Evolutionary conservation across 2,797 vertebrate genomes (phyloP).

Genomic region (Sciurus vulgaris): DNA sequence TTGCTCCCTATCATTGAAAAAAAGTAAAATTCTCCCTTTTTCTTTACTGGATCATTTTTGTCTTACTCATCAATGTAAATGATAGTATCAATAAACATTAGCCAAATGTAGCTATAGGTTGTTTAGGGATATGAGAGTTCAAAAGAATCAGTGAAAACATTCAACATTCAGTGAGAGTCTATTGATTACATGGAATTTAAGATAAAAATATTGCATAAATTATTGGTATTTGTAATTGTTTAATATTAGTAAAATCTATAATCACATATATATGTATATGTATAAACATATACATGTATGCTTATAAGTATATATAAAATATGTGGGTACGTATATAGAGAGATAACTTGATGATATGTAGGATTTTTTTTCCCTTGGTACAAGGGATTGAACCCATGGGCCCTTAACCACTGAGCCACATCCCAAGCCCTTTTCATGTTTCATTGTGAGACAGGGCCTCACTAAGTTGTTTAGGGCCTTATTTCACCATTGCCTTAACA

Average conservation of each 20-base stretch:
- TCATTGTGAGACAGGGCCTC: too few relatives aligned
- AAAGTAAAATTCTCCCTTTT: not conserved
- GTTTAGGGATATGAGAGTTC: not conserved
- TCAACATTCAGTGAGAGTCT: not conserved
- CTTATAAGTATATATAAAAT: too few relatives aligned
- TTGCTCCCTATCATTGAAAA: not conserved
- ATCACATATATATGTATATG: not conserved
- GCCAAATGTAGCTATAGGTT: not conserved
- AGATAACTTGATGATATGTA: too few relatives aligned
- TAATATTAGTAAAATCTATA: not conserved
- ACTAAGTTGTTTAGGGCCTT: not conserved
- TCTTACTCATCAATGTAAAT: not conserved
- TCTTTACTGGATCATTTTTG: constrained; percentile 5
- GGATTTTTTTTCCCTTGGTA: too few relatives aligned
- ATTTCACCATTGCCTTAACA: not conserved
- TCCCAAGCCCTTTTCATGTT: too few relatives aligned
- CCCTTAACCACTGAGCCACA: too few relatives aligned
- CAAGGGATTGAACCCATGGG: too few relatives aligned
- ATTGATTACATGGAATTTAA: constrained; percentile 15
- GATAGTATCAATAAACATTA: not conserved
- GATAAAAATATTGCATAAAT: not conserved
- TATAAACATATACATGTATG: not conserved
- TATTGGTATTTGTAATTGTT: not conserved
- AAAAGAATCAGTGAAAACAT: not conserved
- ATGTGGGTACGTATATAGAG: too few relatives aligned